A percentile compares a stretch with the other conserved stretches of the same genome.
Evolutionary conservation across 2,888 invertebrate genomes (phyloP).

Genomic region (Patella ulyssiponensis): DNA sequence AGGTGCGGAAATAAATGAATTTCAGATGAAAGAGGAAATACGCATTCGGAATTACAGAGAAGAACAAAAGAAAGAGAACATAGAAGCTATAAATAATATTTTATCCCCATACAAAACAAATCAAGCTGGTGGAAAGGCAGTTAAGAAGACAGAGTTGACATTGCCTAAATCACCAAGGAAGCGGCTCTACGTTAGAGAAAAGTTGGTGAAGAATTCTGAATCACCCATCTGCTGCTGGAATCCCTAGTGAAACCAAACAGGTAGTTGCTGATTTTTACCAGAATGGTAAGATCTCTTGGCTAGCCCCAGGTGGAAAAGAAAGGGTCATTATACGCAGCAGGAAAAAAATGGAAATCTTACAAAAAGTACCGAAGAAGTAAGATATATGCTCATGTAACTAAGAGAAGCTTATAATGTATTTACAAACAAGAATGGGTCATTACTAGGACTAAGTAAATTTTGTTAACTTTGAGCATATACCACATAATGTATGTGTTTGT

Average conservation of each 20-base stretch:
- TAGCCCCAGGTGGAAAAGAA: too few relatives aligned
- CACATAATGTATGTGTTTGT: constrained; percentile 1
- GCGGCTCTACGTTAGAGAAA: too few relatives aligned
- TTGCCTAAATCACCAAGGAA: too few relatives aligned
- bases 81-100: too few relatives aligned
- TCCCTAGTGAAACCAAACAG: not conserved
- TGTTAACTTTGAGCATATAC: not conserved
- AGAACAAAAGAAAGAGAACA: too few relatives aligned
- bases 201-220: too few relatives aligned
- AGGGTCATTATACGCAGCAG: not conserved
- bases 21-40: too few relatives aligned
- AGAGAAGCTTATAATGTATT: not conserved
- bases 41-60: too few relatives aligned
- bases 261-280: not conserved
- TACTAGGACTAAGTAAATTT: not conserved
- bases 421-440: not conserved
- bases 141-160: too few relatives aligned
- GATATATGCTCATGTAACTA: not conserved
- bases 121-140: too few relatives aligned
- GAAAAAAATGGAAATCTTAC: not conserved
- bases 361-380: constrained; percentile 4
- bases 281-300: not conserved
- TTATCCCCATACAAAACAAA: too few relatives aligned
- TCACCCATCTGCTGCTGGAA: not conserved
- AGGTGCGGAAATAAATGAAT: too few relatives aligned